These are phyloP conservation scores for Stylophora pistillata DNA, from an alignment of 64 coral and sea anemone species.

Conservation along the genomic window DNA sequence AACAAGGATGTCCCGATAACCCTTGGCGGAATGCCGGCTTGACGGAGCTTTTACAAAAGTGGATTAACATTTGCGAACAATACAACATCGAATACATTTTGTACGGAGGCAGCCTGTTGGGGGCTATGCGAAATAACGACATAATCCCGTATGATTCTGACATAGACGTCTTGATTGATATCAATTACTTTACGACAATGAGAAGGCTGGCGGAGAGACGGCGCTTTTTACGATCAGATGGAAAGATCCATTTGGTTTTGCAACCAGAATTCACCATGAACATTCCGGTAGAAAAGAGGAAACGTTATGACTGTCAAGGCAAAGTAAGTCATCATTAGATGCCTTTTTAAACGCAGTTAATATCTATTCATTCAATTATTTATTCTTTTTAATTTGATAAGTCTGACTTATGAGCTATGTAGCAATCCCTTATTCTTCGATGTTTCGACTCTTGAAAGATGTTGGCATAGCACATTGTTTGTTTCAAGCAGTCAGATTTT, in stretches of 20 bases:
- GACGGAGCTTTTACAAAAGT: slow-evolving; percentile 35
- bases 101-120: slow-evolving; percentile 50
- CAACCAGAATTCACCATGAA: slow-evolving; percentile 68
- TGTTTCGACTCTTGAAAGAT: too few relatives aligned
- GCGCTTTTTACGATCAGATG: slow-evolving; percentile 44
- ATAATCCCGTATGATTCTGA: slow-evolving; percentile 77
- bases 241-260: slow-evolving; percentile 60
- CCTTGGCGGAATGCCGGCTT: slow-evolving; percentile 42
- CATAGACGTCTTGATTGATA: slow-evolving; percentile 69
- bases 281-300: slow-evolving; percentile 18
- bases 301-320: slow-evolving; percentile 66
- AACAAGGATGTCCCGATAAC: slow-evolving; percentile 51
- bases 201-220: slow-evolving; percentile 35
- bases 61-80: slow-evolving; percentile 51
- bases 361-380: neutral
- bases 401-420: too few relatives aligned
- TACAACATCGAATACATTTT: slow-evolving; percentile 73
- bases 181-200: slow-evolving; percentile 55
- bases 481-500: too few relatives aligned
- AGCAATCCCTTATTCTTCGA: too few relatives aligned
- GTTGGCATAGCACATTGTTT: too few relatives aligned
- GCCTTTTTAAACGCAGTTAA: neutral
- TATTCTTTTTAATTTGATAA: too few relatives aligned
- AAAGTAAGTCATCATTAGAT: slow-evolving; percentile 19
- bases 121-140: slow-evolving; percentile 63